Evolutionary conservation across 2,797 vertebrate genomes (phyloP).

Genomic region (Peromyscus nudipes): DNA sequence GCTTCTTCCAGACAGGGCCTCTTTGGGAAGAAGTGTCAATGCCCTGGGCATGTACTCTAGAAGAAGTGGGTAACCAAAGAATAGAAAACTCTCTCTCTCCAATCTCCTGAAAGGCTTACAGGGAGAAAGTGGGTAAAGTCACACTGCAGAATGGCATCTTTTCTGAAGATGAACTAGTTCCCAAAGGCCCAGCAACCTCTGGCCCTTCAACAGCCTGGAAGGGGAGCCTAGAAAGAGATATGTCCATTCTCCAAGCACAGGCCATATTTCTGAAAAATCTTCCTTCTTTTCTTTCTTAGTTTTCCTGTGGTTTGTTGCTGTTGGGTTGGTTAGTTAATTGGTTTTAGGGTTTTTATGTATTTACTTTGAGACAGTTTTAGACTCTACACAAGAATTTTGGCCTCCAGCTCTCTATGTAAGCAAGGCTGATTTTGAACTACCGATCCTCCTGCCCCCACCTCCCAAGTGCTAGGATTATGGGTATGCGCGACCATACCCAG

Average conservation of each 20-base stretch:
- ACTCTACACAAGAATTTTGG: background rate
- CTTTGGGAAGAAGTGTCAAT: background rate
- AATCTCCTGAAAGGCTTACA: background rate
- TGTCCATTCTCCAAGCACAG: background rate
- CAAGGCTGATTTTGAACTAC: background rate
- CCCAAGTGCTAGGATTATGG: background rate
- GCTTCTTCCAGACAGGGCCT: background rate
- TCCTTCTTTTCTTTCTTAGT: background rate
- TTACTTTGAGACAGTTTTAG: background rate
- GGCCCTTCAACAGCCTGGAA: background rate
- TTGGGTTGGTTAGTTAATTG: background rate
- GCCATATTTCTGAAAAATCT: background rate
- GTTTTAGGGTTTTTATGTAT: background rate
- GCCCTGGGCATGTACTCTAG: slow-evolving; percentile 24
- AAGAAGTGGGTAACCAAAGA: slow-evolving; percentile 81
- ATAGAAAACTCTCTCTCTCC: slow-evolving; percentile 72
- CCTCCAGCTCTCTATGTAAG: background rate
- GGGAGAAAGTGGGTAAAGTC: background rate
- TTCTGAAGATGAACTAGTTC: background rate
- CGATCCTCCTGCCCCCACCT: background rate
- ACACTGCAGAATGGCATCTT: background rate
- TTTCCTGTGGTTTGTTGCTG: background rate
- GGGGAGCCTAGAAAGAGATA: background rate
- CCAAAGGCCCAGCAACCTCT: background rate
- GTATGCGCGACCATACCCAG: background rate